Evolutionary conservation across 2,888 invertebrate genomes (phyloP).

Genomic region (Hirtodrosophila cameraria): DNA sequence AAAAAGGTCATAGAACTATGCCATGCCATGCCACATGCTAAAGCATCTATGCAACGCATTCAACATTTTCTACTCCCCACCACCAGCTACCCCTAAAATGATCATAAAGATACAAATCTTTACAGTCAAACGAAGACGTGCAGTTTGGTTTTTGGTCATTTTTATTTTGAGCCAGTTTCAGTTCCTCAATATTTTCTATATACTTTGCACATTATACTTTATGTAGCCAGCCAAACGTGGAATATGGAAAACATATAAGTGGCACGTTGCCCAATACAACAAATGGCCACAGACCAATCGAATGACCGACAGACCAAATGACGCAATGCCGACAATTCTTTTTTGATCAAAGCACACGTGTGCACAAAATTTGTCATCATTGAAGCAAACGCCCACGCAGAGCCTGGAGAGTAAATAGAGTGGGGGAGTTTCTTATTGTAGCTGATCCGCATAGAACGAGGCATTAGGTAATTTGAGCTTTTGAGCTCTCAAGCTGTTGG

Average conservation of each 20-base stretch:
- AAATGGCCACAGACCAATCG: slow-evolving; percentile 37
- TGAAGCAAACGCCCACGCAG: slow-evolving; percentile 59
- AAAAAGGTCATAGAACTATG: slow-evolving; percentile 61
- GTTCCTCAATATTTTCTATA: slow-evolving; percentile 36
- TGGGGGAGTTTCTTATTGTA: slow-evolving; percentile 18
- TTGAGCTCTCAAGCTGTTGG: slow-evolving; percentile 27
- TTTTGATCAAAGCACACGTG: slow-evolving; percentile 56
- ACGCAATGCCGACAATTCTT: slow-evolving; percentile 45
- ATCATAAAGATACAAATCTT: slow-evolving; percentile 57
- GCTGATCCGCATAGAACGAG: slow-evolving; percentile 46
- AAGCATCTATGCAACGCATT: slow-evolving; percentile 31
- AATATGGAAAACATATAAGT: slow-evolving; percentile 28
- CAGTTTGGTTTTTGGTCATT: slow-evolving; percentile 54
- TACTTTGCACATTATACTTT: background rate
- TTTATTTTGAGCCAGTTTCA: slow-evolving; percentile 41
- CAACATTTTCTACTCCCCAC: slow-evolving; percentile 3
- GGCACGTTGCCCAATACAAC: slow-evolving; percentile 32
- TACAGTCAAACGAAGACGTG: slow-evolving; percentile 56
- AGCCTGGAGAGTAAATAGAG: background rate
- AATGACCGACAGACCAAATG: slow-evolving; percentile 52
- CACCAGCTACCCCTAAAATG: slow-evolving; percentile 19
- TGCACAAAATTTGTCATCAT: slow-evolving; percentile 66
- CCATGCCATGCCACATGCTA: background rate
- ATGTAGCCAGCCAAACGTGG: slow-evolving; percentile 25
- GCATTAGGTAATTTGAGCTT: slow-evolving; percentile 62